phyloP scores from a whole-genome alignment of 1,140 invertebrate genomes.

The Eriosoma lanigerum region DNA sequence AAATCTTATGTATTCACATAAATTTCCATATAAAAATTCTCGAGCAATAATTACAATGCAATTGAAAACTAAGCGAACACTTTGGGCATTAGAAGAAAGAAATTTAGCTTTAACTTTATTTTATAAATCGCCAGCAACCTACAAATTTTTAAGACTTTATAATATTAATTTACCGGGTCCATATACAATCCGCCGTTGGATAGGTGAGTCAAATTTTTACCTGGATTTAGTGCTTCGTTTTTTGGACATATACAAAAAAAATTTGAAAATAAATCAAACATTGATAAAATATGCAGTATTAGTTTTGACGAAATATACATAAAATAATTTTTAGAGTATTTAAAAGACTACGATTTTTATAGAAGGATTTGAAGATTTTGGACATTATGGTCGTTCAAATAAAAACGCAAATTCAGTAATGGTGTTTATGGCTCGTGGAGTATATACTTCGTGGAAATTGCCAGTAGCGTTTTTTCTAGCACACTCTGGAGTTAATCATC shows the following conservation, averaged over 20 bases:
- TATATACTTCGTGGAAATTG: too few species aligned
- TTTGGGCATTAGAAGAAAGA: background rate
- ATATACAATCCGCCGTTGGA: background rate
- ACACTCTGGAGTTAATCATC: too few species aligned
- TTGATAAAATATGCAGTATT: background rate
- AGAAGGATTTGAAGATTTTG: conserved; percentile 33
- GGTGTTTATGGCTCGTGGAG: too few species aligned
- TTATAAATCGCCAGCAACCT: background rate
- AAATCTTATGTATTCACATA: background rate
- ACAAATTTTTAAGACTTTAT: conserved; percentile 19
- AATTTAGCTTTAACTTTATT: too few species aligned
- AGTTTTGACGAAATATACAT: too few species aligned
- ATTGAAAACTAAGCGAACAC: background rate
- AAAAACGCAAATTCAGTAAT: too few species aligned
- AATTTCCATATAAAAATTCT: background rate
- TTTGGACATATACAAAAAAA: conserved; percentile 17
- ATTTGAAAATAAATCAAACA: background rate
- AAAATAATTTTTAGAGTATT: conserved; percentile 21
- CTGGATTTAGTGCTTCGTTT: background rate
- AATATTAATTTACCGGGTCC: conserved; percentile 6
- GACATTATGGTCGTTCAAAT: background rate
- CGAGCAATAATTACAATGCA: background rate
- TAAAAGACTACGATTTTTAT: background rate
- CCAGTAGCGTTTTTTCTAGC: too few species aligned
- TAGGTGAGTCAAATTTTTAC: background rate